Evolutionary conservation across 2,113 vertebrate genomes (phyloP).

Genomic region (Himantopus leucocephalus): DNA sequence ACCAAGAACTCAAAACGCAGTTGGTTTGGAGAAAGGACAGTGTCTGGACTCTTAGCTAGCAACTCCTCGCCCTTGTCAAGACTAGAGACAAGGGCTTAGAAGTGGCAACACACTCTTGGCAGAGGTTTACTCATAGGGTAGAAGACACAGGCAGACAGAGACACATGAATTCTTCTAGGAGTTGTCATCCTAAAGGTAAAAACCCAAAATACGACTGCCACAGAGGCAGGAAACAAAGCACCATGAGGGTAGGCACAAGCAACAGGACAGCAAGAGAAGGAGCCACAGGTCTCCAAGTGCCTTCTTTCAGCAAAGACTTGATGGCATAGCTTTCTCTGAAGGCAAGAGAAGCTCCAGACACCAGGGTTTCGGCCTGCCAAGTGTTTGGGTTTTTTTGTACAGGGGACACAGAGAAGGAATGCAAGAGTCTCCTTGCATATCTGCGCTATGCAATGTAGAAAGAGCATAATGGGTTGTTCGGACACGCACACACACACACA

Average conservation of each 20-base stretch:
- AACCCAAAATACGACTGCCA: neutral
- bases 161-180: neutral
- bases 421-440: neutral
- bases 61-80: neutral
- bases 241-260: neutral
- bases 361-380: neutral
- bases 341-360: neutral
- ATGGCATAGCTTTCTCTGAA: neutral
- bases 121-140: neutral
- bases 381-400: neutral
- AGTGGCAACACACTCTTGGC: neutral
- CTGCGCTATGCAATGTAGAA: neutral
- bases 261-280: neutral
- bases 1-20: neutral
- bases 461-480: neutral
- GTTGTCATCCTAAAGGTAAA: neutral
- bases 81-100: neutral
- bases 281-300: neutral
- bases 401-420: neutral
- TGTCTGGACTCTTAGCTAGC: neutral
- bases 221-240: neutral
- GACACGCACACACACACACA: neutral
- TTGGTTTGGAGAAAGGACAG: neutral
- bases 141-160: neutral
- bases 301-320: neutral